Evolutionary conservation across 2,888 invertebrate genomes (phyloP), one percentile per base, ranked within the genome.

Genomic region (Ochropleura leucogaster): DNA sequence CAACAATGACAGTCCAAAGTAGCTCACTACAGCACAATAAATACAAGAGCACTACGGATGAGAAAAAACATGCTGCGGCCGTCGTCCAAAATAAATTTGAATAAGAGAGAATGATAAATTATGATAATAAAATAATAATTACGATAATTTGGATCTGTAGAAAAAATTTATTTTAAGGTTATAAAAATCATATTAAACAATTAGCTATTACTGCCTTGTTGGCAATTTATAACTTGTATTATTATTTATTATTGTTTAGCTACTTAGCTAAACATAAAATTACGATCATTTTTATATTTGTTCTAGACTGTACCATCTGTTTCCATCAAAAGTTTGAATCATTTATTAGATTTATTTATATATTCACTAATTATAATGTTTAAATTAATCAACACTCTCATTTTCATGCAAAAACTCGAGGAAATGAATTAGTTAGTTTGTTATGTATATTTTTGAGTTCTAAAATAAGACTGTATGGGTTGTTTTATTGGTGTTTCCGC

Each of bases 341-440:
- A 20, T 47, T 20, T 51, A 57, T 5, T 63, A 14, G 10, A 57
- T 68, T 16, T 57, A 57, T 64, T 66, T 18, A 47, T 68, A 64
- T 46, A 57, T 64, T 42, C 20, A 14, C 20, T 75, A 47, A 71
- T 62, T 66, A 30, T 70, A 71, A 62, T 46, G 30, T 44, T 42
- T 70, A 46, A 55, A 65, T 18, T 10, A 70, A 47, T 70, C 71
- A 74, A 66, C 51, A 75, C 60, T 67, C 65, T 59, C 59, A 66
- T 71, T 77, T 14, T 55, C 8, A 30, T 42, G 53, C 49, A 66
- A 71, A 66, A 72, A 71, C 44, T 74, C 60, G 16, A 30, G 65
- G 49, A 59, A 66, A 30, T 46, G 5, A 73, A 46, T 66, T 30
- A 73, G n/a, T 57, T 42, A 20, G n/a, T 18, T 66, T 14, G 44